A percentile compares a stretch with the other conserved stretches of the same genome.
These are phyloP conservation scores for Sitta carolinensis DNA, from an alignment of 2,797 vertebrate genomes.

Conservation along the genomic window DNA sequence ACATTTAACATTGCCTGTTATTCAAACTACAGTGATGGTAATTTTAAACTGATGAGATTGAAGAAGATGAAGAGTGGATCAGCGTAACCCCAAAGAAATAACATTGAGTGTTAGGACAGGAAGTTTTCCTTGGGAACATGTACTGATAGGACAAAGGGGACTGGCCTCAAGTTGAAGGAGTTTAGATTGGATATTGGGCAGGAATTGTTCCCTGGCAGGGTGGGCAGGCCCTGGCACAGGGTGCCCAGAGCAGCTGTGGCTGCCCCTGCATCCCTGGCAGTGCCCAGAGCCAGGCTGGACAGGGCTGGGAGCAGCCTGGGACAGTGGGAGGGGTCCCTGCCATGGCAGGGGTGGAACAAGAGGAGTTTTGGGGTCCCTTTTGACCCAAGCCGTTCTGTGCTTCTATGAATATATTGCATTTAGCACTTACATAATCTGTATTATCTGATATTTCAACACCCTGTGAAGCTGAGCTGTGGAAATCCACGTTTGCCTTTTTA, in stretches of 20 bases:
- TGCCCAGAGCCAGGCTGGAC: rapidly evolving
- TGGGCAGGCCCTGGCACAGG: background rate
- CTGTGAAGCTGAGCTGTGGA: background rate
- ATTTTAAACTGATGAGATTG: background rate
- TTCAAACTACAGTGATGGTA: background rate
- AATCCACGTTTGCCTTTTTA: background rate
- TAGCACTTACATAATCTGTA: background rate
- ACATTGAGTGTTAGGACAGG: background rate
- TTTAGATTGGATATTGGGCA: background rate
- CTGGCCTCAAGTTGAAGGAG: background rate
- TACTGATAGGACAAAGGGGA: background rate
- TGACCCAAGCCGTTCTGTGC: background rate
- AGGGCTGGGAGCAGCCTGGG: rapidly evolving
- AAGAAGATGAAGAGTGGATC: background rate
- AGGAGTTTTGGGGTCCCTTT: background rate
- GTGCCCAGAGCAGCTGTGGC: background rate
- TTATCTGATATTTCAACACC: background rate
- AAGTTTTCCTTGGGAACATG: background rate
- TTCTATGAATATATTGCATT: background rate
- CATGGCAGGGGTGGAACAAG: rapidly evolving
- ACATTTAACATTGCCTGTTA: background rate
- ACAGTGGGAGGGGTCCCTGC: rapidly evolving
- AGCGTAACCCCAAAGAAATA: background rate
- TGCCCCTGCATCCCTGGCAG: background rate
- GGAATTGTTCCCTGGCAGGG: rapidly evolving